Evolutionary conservation across 2,888 invertebrate genomes (phyloP), one percentile per base, ranked within the genome.

Genomic region (Drosophila prostipennis): DNA sequence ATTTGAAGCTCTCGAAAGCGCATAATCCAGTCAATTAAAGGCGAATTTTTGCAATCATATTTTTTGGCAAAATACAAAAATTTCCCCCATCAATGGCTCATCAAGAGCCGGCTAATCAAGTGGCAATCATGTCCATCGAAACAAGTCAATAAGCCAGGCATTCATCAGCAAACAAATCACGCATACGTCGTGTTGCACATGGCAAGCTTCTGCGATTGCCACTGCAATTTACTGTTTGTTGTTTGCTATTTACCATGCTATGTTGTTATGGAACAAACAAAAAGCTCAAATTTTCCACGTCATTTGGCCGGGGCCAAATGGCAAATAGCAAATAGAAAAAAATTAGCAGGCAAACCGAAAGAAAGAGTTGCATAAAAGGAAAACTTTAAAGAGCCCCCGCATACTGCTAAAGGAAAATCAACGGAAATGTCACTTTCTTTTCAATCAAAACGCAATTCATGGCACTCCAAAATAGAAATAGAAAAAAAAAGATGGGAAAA

Each of bases 371-470:
- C 70, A 68, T 60, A 79, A 72, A 79, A 67, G 58, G 53, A 67
- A 72, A 68, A 76, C 61, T 57, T 77, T 56, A 51, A 69, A 36
- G 70, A 48, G 19, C 1, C 19, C 34, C 51, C 6, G 48, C 34
- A 57, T 52, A 56, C 76, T 65, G 65, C 53, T 52, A 76, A 76
- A 74, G 84, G 65, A 67, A 85, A 82, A 79, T 85, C 82, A 85
- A 67, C 87, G 86, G 86, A 86, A 86, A 86, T 87, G 86, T 87
- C 86, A 86, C 86, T 86, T 86, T 86, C 86, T 87, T 87, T 86
- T 86, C 86, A 86, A 86, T 86, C 87, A 86, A 86, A 85, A 81
- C 81, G 87, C 85, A 86, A 87, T 86, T 86, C 87, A 85, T 79
- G 83, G 76, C 79, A 80, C 86, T 85, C 73, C 61, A 82, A 79